Evolutionary conservation across 2,113 vertebrate species (phyloP), one percentile per base, ranked within the genome.

Genomic region (Elephas maximus): DNA sequence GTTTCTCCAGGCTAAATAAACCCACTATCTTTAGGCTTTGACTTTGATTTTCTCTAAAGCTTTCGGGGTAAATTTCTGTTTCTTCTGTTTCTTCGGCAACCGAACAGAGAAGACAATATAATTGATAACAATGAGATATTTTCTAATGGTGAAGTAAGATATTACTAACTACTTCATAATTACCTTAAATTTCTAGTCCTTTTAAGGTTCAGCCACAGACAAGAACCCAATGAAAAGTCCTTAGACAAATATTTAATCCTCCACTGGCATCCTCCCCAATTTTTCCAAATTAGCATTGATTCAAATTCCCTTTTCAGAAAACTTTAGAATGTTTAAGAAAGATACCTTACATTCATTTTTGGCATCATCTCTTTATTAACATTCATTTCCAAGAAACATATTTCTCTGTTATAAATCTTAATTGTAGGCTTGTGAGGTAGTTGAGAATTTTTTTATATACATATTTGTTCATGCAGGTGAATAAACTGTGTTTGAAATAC

Each of bases 401-500:
- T 62, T 71, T 92, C 24, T 67, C n/a, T 51, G 7, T 85, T 81
- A 69, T 8, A 95, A 96, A 94, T 51, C 37, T 65, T 69, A 88
- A 81, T 48, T 69, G 30, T 85, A 84, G 65, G 21, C 17, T 85
- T 91, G 12, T 9, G n/a, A 91, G 4, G 12, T 62, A 74, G 37
- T 77, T 92, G 37, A 77, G n/a, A 6, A 92, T 9, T 44, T 57
- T 45, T 90, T 37, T 37, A 37, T 79, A 71, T 23, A 62, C 0
- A 90, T 7, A 53, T 90, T 63, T 83, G 5, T 45, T 84, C 69
- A 57, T 60, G 83, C 21, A 87, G 57, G 91, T 18, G 9, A 95
- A 97, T 82, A 91, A 93, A 96, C 0, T 84, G 41, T 87, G 24
- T 80, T 95, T 91, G 60, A 92, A 77, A 95, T 51, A 94, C 53